Evolutionary conservation across 2,113 vertebrate genomes (phyloP), one percentile per base, ranked within the genome.

Genomic region (Labeo rohita): DNA sequence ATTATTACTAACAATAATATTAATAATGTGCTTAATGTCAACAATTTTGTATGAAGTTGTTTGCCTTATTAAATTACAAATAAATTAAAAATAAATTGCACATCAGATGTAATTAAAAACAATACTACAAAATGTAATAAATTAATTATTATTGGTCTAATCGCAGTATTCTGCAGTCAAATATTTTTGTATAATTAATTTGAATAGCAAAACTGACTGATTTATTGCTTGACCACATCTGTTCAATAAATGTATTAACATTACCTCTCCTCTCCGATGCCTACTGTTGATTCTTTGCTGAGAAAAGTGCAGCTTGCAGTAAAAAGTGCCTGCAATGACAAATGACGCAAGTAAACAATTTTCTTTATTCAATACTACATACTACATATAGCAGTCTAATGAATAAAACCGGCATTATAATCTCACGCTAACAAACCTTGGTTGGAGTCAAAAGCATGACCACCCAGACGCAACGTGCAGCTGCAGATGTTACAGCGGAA

Each of bases 301-400:
- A 0, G 93, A 91, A 90, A 97, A 99, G 92, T 99, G 98, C 90
- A 96, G 89, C 92, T 96, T 98, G 92, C 98, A 99, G 93, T 97
- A 99, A 93, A 99, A 99, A 93, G 96, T 98, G 79, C 93, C 98
- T 99, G 89, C 73, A 63, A 91, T 39, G 6, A 89, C 5, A 59
- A 85, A 80, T 18, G 74, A 77, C 6, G n/a, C 5, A 49, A 0
- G 11, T 83, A 73, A 16, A 47, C 18, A 0, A 61, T 73, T 21
- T n/a, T 6, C 18, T 21, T 39, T 8, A n/a, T 45, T 45, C 39
- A 45, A 11, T 0, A 73, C 70, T 2, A 45, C 9, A 61, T 9
- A n/a, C 56, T 9, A 1, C 56, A 10, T 76, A 45, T n/a, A 34
- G 11, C 13, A 54, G n/a, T 43, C 7, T 2, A 56, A 13, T 49